Conservation (phyloP, 2,797 vertebrate genomes). For the Sebastes paucispinis region DNA sequence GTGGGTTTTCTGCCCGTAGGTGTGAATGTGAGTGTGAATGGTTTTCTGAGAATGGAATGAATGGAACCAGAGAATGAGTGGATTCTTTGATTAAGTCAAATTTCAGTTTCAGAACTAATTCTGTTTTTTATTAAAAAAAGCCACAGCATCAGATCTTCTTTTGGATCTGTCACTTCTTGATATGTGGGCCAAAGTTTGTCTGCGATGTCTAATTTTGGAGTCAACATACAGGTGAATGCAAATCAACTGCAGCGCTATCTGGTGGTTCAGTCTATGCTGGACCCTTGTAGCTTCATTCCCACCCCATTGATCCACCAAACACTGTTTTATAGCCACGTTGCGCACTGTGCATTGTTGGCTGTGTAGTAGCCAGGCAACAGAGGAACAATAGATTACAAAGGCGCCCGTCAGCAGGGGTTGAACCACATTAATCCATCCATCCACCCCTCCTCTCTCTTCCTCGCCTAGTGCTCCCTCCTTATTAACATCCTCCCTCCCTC, state of each 20-base stretch:
- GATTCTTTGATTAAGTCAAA: not conserved
- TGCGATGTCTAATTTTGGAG: not conserved
- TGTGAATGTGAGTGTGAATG: too few relatives aligned
- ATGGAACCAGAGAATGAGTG: not conserved
- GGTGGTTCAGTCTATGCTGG: not conserved
- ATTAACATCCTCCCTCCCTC: slow-evolving; percentile 7
- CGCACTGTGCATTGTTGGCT: not conserved
- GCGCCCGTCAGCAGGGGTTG: not conserved
- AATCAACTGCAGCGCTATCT: not conserved
- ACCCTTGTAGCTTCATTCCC: not conserved
- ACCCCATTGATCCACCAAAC: not conserved
- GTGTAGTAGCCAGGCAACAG: slow-evolving; percentile 28
- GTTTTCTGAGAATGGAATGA: too few relatives aligned
- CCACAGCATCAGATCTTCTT: not conserved
- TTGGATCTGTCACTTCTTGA: too few relatives aligned
- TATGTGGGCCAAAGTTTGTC: not conserved
- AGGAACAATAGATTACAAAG: slow-evolving; percentile 33
- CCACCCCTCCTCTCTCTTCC: not conserved
- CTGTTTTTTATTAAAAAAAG: not conserved
- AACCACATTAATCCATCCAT: not conserved
- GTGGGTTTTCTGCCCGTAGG: too few relatives aligned
- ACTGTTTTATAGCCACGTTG: not conserved
- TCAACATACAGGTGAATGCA: not conserved
- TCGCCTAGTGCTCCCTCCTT: not conserved
- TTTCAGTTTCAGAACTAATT: not conserved